Evolutionary conservation across 2,888 invertebrate species (phyloP), one percentile per base, ranked within the genome.

Genomic region (Eucera pruinosa): DNA sequence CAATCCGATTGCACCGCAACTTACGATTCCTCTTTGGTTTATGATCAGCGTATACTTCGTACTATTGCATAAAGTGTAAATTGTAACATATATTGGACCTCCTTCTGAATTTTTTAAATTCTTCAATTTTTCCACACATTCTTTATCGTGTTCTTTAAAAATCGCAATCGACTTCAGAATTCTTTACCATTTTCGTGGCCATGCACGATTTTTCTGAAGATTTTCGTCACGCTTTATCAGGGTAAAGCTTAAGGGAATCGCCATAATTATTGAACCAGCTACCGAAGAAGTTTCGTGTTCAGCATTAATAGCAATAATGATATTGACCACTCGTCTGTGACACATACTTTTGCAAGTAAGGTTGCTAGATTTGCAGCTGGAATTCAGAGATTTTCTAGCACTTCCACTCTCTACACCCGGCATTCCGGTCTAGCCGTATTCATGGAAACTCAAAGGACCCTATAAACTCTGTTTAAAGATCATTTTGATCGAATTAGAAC

Each of bases 401-500:
- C 48, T 36, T 27, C 30, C 41, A 47, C 62, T 23, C 71, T 58
- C 52, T 23, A 18, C 47, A 20, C 25, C 27, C 45, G 41, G 50
- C 61, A 68, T 73, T 65, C 62, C 64, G 25, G 47, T 43, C 71
- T 55, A n/a, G 27, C 33, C 50, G 73, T 78, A 70, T 81, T 76
- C 79, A 64, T 78, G 67, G 78, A 83, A 74, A 78, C 78, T 71
- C 78, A 67, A 72, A 83, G 78, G 78, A 72, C 57, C 72, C 74
- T 75, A 47, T 83, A 81, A 78, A 84, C 75, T 60, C 54, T 69
- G 81, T 72, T 83, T 81, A 78, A 83, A 79, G 83, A 84, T 83
- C 81, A 73, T 78, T 83, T 69, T 70, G 75, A 84, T 83, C 71
- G 78, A 83, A 81, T 84, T 84, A 84, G 78, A 62, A 65, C 50